Evolutionary conservation across 2,797 vertebrate genomes (phyloP).

Genomic region (Cuniculus paca): DNA sequence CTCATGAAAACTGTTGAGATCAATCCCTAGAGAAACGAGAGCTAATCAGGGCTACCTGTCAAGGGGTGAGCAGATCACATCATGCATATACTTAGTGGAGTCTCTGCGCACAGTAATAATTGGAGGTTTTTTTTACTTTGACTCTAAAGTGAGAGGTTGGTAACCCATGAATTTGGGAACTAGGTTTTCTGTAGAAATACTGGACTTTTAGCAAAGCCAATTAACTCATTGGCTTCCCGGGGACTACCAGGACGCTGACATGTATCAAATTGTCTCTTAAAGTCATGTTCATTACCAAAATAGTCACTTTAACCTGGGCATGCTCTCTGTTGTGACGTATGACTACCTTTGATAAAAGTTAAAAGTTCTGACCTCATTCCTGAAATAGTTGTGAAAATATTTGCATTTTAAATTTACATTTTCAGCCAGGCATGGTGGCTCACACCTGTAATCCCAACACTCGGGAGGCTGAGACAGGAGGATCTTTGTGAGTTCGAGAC

Average conservation of each 20-base stretch:
- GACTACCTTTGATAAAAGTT: not conserved
- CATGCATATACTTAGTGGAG: fast-evolving
- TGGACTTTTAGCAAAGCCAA: not conserved
- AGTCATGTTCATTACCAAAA: not conserved
- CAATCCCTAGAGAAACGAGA: not conserved
- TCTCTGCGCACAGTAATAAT: not conserved
- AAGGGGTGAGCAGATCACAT: not conserved
- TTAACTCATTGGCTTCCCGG: not conserved
- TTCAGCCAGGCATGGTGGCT: no score
- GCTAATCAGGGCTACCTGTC: not conserved
- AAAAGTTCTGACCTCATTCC: not conserved
- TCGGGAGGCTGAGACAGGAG: no score
- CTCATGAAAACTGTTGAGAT: not conserved
- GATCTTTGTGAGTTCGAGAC: no score
- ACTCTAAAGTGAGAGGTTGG: slow-evolving; percentile 11
- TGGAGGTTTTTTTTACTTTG: not conserved
- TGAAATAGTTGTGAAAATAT: slow-evolving; percentile 2
- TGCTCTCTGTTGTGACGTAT: not conserved
- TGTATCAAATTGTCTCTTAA: not conserved
- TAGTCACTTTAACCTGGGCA: not conserved
- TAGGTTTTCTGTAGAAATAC: not conserved
- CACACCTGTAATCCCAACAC: no score
- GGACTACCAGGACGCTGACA: not conserved
- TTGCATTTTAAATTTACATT: not conserved
- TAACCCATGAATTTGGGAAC: not conserved